These are phyloP conservation scores for Prosopocoilus inquinatus DNA, from an alignment of 2,888 invertebrate genomes.

Conservation along the genomic window DNA sequence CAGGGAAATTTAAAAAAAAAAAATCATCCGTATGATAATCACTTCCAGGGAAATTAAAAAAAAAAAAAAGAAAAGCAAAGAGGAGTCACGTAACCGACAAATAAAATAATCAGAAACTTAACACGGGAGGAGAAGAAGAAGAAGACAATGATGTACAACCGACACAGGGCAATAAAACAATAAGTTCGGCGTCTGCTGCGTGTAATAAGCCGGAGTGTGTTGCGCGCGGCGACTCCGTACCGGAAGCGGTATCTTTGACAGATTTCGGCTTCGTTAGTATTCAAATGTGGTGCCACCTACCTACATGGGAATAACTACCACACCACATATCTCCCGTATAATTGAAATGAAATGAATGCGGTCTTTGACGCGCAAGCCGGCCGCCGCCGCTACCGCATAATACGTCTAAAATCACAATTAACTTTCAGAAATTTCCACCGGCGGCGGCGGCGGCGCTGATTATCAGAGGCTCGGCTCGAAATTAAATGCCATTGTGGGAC, in stretches of 20 bases:
- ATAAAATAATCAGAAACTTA: too few species aligned
- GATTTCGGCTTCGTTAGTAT: conserved; percentile 49
- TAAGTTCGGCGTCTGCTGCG: conserved; percentile 30
- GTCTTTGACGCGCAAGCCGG: conserved; percentile 37
- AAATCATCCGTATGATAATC: too few species aligned
- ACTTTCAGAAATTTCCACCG: conserved; percentile 21
- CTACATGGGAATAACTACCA: conserved; percentile 38
- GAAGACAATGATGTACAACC: neutral
- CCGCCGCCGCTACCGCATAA: conserved; percentile 28
- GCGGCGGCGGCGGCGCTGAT: too few species aligned
- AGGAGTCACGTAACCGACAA: too few species aligned
- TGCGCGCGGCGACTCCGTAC: conserved; percentile 26
- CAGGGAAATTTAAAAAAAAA: too few species aligned
- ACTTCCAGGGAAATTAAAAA: too few species aligned
- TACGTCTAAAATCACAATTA: conserved; percentile 41
- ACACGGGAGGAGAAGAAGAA: too few species aligned
- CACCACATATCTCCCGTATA: conserved; percentile 37
- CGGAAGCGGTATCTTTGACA: conserved; percentile 49
- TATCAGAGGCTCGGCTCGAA: conserved; percentile 13
- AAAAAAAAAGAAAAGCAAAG: too few species aligned
- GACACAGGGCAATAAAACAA: conserved; percentile 31
- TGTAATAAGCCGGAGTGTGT: conserved; percentile 32
- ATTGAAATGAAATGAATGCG: conserved; percentile 43
- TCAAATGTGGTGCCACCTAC: conserved; percentile 45
- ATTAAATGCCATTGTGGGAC: conserved; percentile 16